A percentile compares a stretch with the other conserved stretches of the same genome.
phyloP scores from a whole-genome alignment of 2,113 vertebrate species.

The Eulemur rufifrons region DNA sequence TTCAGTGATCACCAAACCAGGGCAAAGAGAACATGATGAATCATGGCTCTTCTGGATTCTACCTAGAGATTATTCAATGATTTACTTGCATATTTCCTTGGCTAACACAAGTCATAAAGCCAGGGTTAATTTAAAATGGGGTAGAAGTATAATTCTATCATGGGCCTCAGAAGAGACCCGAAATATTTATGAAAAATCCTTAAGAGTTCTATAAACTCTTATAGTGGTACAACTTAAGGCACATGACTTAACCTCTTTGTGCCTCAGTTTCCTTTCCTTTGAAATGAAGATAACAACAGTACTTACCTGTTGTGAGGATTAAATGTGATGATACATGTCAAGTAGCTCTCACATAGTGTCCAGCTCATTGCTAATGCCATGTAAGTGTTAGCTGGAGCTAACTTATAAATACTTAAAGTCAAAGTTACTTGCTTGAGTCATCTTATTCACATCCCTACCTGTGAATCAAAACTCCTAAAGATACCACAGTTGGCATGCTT shows the following conservation, averaged over 20 bases:
- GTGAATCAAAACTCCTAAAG: background rate
- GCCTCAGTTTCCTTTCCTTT: background rate
- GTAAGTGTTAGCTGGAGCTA: background rate
- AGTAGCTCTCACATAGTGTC: too few species aligned
- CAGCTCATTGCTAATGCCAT: background rate
- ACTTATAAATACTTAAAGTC: slow-evolving; percentile 1
- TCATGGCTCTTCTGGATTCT: background rate
- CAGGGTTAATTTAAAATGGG: background rate
- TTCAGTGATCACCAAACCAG: background rate
- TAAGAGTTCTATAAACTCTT: background rate
- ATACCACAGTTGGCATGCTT: background rate
- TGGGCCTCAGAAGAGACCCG: background rate
- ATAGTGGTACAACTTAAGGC: background rate
- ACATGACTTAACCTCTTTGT: background rate
- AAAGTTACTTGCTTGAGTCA: background rate
- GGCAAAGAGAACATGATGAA: background rate
- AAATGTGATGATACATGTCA: background rate
- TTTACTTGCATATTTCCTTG: background rate
- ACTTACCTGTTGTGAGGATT: background rate
- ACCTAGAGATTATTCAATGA: background rate
- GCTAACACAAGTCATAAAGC: background rate
- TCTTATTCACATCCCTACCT: background rate
- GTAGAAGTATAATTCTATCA: background rate
- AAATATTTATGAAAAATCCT: background rate
- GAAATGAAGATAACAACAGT: background rate